phyloP scores from a whole-genome alignment of 2,888 invertebrate genomes.

The Plagodis dolabraria region DNA sequence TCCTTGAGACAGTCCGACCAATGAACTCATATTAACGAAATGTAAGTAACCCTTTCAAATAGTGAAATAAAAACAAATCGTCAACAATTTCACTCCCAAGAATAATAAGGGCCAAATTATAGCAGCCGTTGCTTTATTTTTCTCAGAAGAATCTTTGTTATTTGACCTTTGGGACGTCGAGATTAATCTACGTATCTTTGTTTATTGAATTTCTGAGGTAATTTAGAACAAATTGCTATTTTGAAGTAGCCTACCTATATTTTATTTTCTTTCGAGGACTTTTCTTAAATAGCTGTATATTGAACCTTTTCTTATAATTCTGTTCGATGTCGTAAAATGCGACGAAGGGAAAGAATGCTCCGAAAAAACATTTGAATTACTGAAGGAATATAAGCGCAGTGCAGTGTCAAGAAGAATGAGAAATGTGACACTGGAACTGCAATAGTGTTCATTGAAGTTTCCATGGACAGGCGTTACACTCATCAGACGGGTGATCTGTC shows the following conservation, averaged over 20 bases:
- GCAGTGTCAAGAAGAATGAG: too few species aligned
- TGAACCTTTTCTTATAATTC: too few species aligned
- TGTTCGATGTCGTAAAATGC: too few species aligned
- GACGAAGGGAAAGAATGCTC: too few species aligned
- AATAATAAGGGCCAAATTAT: slow-evolving; percentile 10
- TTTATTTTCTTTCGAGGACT: neutral
- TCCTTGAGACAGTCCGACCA: slow-evolving; percentile 10
- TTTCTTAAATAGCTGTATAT: too few species aligned
- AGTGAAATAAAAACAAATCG: slow-evolving; percentile 4
- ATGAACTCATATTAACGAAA: neutral
- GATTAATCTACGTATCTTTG: slow-evolving; percentile 6
- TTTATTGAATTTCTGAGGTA: slow-evolving; percentile 1
- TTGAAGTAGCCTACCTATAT: neutral
- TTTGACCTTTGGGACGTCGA: slow-evolving; percentile 9
- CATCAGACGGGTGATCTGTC: too few species aligned
- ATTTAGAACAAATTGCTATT: neutral
- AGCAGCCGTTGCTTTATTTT: slow-evolving; percentile 8
- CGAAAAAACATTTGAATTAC: too few species aligned
- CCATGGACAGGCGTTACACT: too few species aligned
- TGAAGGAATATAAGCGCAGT: too few species aligned
- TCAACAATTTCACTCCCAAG: slow-evolving; percentile 2
- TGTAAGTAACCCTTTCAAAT: neutral
- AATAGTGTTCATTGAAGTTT: too few species aligned
- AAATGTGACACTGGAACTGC: too few species aligned
- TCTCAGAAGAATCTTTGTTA: slow-evolving; percentile 10